These are phyloP conservation scores for Ctenopoma multispine DNA, from an alignment of 2,797 vertebrate species.

Conservation along the genomic window DNA sequence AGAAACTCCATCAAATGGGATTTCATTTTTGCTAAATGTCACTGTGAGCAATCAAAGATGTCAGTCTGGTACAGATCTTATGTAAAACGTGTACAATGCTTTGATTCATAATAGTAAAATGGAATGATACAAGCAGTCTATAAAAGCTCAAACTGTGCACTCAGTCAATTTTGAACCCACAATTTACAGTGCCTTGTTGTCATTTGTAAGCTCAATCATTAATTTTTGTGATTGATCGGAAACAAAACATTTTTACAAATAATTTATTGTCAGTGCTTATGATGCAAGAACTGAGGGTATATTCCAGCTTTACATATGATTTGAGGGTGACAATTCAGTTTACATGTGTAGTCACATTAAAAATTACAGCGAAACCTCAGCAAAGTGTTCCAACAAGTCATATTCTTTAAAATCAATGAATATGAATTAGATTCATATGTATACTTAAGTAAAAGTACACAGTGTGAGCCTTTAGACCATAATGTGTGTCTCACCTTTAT, in stretches of 20 bases:
- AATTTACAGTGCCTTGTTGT: too few relatives aligned
- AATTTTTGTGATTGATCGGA: too few relatives aligned
- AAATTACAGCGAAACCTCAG: slow-evolving; percentile 13
- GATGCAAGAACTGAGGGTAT: background rate
- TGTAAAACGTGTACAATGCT: background rate
- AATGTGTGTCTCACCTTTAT: background rate
- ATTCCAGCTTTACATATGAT: background rate
- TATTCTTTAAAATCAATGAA: background rate
- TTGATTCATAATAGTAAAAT: background rate
- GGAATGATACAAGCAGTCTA: slow-evolving; percentile 8
- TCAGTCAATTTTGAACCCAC: background rate
- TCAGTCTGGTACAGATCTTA: background rate
- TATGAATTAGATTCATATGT: background rate
- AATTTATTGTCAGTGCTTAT: slow-evolving; percentile 23
- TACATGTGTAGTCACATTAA: background rate
- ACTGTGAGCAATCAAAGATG: background rate
- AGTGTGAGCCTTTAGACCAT: slow-evolving; percentile 25
- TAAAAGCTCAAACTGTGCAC: slow-evolving; percentile 44
- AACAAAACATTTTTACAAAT: background rate
- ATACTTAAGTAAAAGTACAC: background rate
- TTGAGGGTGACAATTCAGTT: background rate
- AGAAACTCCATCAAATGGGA: background rate
- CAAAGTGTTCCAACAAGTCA: background rate
- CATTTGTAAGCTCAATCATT: too few relatives aligned
- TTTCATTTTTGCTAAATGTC: background rate